Percentiles rank a stretch among this genome's conserved stretches.
Conservation (phyloP, 2,797 vertebrate species). For the Distichodus sexfasciatus region DNA sequence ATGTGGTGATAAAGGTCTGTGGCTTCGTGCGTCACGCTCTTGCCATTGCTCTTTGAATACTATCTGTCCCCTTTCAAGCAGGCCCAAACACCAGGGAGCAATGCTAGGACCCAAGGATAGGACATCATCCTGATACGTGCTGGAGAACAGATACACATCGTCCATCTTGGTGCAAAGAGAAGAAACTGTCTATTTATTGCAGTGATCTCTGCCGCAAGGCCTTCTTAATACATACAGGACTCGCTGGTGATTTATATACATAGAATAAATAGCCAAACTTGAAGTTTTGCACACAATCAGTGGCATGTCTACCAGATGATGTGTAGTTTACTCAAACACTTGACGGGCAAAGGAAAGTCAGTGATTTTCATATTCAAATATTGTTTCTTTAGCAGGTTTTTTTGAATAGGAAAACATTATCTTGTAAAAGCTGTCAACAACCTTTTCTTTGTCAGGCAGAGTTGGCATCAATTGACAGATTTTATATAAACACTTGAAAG, state of each 20-base stretch:
- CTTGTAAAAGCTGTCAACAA: neutral
- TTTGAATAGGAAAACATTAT: neutral
- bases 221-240: neutral
- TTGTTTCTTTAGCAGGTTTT: neutral
- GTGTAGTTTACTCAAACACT: neutral
- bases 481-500: too few species aligned
- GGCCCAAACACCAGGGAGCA: constrained; percentile 60
- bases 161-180: constrained; percentile 50
- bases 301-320: neutral
- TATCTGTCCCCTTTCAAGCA: constrained; percentile 69
- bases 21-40: constrained; percentile 67
- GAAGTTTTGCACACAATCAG: too few species aligned
- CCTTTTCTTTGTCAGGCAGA: neutral
- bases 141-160: constrained; percentile 61
- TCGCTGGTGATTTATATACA: too few species aligned
- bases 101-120: constrained; percentile 58
- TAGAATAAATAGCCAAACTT: too few species aligned
- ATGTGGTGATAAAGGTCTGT: constrained; percentile 64
- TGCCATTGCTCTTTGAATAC: constrained; percentile 66
- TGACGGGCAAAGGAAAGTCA: neutral
- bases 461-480: neutral
- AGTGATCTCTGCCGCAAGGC: constrained; percentile 1
- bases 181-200: constrained; percentile 39
- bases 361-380: neutral
- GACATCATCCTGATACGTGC: constrained; percentile 61